Conservation (phyloP, 2,113 vertebrate genomes). For the Thunnus maccoyii region DNA sequence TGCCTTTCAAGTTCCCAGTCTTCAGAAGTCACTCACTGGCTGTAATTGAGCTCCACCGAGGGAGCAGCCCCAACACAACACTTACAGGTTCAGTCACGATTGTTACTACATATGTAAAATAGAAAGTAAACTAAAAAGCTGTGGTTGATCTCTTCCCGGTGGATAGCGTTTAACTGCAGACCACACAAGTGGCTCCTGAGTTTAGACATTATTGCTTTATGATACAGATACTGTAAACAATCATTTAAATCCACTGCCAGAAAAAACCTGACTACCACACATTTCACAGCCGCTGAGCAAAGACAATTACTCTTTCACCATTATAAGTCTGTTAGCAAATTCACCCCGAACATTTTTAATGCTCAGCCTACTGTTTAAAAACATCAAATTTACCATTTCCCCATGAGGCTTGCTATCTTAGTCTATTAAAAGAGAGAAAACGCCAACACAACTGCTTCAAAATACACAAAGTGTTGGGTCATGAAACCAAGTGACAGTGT, state of each 20-base stretch:
- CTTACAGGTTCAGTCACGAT: constrained; percentile 27
- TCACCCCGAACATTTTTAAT: neutral
- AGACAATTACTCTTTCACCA: neutral
- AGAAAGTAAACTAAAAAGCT: constrained; percentile 16
- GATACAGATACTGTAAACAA: constrained; percentile 10
- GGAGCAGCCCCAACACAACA: constrained; percentile 21
- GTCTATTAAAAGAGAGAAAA: constrained; percentile 19
- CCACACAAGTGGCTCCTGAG: constrained; percentile 23
- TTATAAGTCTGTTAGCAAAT: neutral
- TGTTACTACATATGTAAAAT: constrained; percentile 19
- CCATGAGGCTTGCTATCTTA: neutral
- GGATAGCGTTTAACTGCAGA: constrained; percentile 3
- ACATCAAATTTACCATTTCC: neutral
- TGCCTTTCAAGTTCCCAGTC: constrained; percentile 64
- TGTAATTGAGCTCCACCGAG: constrained; percentile 60
- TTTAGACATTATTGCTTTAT: constrained; percentile 17
- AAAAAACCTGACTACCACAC: neutral
- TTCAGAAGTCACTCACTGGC: constrained; percentile 68
- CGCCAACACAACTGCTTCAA: constrained; percentile 3
- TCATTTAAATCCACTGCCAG: constrained; percentile 15
- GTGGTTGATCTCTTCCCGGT: constrained; percentile 10
- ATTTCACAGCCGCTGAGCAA: constrained; percentile 14
- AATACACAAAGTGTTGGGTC: neutral
- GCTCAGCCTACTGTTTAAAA: neutral
- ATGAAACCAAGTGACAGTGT: constrained; percentile 2